A percentile compares a stretch with the other conserved stretches of the same genome.
Evolutionary conservation across 2,888 invertebrate genomes (phyloP).

Genomic region (Polydrusus cervinus): DNA sequence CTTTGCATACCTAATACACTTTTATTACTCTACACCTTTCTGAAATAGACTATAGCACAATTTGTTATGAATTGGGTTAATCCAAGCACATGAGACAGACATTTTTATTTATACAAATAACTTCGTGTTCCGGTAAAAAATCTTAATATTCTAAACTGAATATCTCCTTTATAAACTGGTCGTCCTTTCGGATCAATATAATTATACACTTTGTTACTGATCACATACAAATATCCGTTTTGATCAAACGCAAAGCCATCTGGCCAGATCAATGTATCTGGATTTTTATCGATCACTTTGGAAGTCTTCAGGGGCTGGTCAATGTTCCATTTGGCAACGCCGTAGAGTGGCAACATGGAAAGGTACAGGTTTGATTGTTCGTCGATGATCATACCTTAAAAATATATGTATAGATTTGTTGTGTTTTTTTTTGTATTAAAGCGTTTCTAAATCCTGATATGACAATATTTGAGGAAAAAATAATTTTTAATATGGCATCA

Average conservation of each 20-base stretch:
- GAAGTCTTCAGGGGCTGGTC: slow-evolving; percentile 73
- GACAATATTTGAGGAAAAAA: no score
- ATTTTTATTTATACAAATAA: slow-evolving; percentile 56
- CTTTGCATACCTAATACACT: no score
- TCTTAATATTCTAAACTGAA: slow-evolving; percentile 60
- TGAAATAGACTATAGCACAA: no score
- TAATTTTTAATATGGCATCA: no score
- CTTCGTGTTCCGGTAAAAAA: slow-evolving; percentile 59
- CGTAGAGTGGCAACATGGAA: slow-evolving; percentile 79
- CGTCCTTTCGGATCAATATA: slow-evolving; percentile 54
- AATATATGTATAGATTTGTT: not conserved
- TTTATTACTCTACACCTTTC: no score
- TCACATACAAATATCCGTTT: slow-evolving; percentile 77
- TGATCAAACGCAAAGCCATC: slow-evolving; percentile 81
- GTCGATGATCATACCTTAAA: slow-evolving; percentile 78
- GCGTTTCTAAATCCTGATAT: no score
- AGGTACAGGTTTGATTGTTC: slow-evolving; percentile 79
- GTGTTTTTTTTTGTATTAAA: no score
- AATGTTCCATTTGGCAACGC: slow-evolving; percentile 81
- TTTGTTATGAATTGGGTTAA: no score
- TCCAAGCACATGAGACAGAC: no score
- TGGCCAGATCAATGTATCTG: slow-evolving; percentile 80
- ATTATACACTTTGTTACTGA: slow-evolving; percentile 72
- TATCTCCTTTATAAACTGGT: slow-evolving; percentile 49
- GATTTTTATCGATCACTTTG: slow-evolving; percentile 73